Evolutionary conservation across 2,888 invertebrate genomes (phyloP), one percentile per base, ranked within the genome.

Genomic region (Lycia hirtaria): DNA sequence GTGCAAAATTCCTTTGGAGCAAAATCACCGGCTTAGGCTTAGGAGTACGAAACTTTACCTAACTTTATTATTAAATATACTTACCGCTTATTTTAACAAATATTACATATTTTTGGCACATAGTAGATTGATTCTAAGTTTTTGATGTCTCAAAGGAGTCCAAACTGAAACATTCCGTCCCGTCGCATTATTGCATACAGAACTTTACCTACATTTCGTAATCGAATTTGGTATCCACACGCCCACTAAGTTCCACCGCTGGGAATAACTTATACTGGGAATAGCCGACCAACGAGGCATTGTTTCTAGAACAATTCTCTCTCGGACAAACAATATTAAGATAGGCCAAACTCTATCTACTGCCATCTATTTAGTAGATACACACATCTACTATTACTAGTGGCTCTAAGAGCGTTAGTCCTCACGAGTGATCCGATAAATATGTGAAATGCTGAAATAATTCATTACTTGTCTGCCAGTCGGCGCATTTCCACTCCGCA

Each of bases 231-330:
- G 52, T 57, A 52, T 49, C 56, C 51, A 56, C 60, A 54, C 24
- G 44, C 52, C 52, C 43, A 32, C 47, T 20, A 32, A 49, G 44
- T 43, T 53, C 44, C 38, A 26, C 54, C 55, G 40, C 35, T 17
- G 55, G 43, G 48, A 51, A 59, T 59, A 56, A 45, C 43, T 60
- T 40, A 51, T 50, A 59, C 22, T 52, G 20, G 45, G n/a, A n/a
- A n/a, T n/a, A n/a, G 20, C 26, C 35, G 50, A 53, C 38, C 49
- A 40, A 55, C 50, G 47, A 56, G 45, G 55, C 55, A 57, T 66
- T 66, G 61, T 60, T 64, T 51, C 35, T 15, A 48, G 33, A 47
- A 35, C 48, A 53, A 59, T 47, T 41, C 56, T 55, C 15, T 56
- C 41, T 38, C 15, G 22, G 37, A 26, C 37, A 49, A 49, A 43